A percentile compares a stretch with the other conserved stretches of the same genome.
These are phyloP conservation scores for Epizoanthus fatuus DNA, from an alignment of 92 coral and sea anemone species.

Conservation along the genomic window DNA sequence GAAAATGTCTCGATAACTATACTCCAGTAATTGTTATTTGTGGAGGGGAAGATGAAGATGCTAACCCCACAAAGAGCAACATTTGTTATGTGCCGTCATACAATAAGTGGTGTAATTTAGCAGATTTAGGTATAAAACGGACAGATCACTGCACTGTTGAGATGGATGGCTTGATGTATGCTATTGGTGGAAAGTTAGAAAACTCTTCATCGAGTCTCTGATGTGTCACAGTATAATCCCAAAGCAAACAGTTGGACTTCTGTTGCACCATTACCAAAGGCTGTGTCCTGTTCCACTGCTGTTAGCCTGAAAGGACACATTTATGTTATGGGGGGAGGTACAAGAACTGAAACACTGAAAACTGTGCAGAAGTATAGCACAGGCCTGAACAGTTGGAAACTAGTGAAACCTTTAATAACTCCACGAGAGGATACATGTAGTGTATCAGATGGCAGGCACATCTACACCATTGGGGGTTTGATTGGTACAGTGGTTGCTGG, in stretches of 20 bases:
- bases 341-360: background rate
- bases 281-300: constrained; percentile 1
- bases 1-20: too few relatives aligned
- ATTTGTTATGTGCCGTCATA: background rate
- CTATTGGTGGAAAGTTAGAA: background rate
- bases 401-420: too few relatives aligned
- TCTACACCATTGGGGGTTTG: too few relatives aligned
- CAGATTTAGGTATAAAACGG: background rate
- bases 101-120: constrained; percentile 1
- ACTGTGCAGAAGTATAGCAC: background rate
- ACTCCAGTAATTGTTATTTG: too few relatives aligned
- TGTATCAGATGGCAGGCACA: too few relatives aligned
- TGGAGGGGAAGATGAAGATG: background rate
- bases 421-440: too few relatives aligned
- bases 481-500: background rate
- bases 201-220: background rate
- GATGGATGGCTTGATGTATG: background rate
- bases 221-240: background rate
- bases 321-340: too few relatives aligned
- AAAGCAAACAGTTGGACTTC: background rate
- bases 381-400: background rate
- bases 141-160: background rate
- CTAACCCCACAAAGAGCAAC: background rate
- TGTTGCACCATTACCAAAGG: background rate
- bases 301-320: background rate